Percentiles rank a stretch among this genome's conserved stretches.
Evolutionary conservation across 2,888 invertebrate genomes (phyloP).

Genomic region (Scrobipalpa atriplicella): DNA sequence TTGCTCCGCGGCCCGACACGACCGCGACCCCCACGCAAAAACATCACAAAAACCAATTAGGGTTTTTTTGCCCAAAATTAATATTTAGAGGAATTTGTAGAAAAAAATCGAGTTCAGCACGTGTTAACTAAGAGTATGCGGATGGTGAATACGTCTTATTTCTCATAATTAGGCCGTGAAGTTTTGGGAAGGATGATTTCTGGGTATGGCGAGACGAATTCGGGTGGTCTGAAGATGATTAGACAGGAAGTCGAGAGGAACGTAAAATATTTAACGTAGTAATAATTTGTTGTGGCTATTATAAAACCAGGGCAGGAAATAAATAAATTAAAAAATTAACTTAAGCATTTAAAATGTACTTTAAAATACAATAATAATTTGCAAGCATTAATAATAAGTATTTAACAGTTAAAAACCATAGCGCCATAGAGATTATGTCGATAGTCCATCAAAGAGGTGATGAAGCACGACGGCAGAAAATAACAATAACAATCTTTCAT

Average conservation of each 20-base stretch:
- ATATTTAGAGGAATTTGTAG: constrained; percentile 71
- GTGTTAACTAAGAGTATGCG: constrained; percentile 73
- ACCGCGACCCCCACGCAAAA: constrained; percentile 63
- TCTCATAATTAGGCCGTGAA: constrained; percentile 79
- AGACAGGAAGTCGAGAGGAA: constrained; percentile 35
- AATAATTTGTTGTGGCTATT: not conserved
- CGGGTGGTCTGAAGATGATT: constrained; percentile 59
- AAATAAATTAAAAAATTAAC: too few species aligned
- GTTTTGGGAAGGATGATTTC: constrained; percentile 55
- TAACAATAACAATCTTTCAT: not conserved
- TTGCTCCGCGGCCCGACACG: constrained; percentile 66
- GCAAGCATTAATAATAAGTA: too few species aligned
- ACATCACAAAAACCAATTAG: constrained; percentile 80
- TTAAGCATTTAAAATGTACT: too few species aligned
- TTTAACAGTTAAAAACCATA: too few species aligned
- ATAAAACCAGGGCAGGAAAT: not conserved
- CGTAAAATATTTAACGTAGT: not conserved
- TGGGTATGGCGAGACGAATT: constrained; percentile 47
- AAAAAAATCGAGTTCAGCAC: constrained; percentile 64
- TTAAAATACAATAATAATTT: too few species aligned
- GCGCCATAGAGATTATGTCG: too few species aligned
- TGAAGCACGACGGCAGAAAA: too few species aligned
- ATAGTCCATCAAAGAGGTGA: too few species aligned
- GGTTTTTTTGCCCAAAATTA: constrained; percentile 73
- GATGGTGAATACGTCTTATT: constrained; percentile 78